Conservation (phyloP, 2,888 invertebrate genomes). For the Euplexia lucipara region DNA sequence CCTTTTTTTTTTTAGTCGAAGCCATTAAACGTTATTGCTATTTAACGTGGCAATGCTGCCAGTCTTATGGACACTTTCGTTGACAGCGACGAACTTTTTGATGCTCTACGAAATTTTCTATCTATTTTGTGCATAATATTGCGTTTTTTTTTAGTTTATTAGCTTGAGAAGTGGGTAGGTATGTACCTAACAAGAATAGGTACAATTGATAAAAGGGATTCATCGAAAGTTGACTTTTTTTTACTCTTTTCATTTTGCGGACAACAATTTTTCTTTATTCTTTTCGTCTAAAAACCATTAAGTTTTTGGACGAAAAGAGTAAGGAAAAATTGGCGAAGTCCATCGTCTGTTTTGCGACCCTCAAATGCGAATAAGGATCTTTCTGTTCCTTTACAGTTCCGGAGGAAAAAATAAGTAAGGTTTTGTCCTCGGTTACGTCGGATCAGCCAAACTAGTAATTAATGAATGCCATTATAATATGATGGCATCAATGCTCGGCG, state of each 20-base stretch:
- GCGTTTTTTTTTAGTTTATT: too few species aligned
- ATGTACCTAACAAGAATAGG: too few species aligned
- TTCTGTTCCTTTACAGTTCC: neutral
- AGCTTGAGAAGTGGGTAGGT: neutral
- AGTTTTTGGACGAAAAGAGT: slow-evolving; percentile 1
- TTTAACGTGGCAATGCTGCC: too few species aligned
- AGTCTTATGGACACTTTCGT: too few species aligned
- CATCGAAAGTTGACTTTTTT: too few species aligned
- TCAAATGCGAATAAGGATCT: neutral
- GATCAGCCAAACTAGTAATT: neutral
- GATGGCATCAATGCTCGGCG: slow-evolving; percentile 14
- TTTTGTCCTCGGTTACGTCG: neutral
- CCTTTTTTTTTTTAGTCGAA: too few species aligned
- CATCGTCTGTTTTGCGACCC: neutral
- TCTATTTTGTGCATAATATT: too few species aligned
- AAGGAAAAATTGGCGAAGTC: neutral
- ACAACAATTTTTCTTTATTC: neutral
- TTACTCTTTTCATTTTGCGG: slow-evolving; percentile 1
- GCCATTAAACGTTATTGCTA: too few species aligned
- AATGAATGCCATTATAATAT: slow-evolving; percentile 23
- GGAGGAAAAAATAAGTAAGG: neutral
- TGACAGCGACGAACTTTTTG: too few species aligned
- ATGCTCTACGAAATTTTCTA: too few species aligned
- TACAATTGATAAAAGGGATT: too few species aligned
- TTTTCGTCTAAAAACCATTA: too few species aligned